Base-by-base conservation (phyloP, 2,888 invertebrate genomes). In the Pharmacophagus antenor region DNA sequence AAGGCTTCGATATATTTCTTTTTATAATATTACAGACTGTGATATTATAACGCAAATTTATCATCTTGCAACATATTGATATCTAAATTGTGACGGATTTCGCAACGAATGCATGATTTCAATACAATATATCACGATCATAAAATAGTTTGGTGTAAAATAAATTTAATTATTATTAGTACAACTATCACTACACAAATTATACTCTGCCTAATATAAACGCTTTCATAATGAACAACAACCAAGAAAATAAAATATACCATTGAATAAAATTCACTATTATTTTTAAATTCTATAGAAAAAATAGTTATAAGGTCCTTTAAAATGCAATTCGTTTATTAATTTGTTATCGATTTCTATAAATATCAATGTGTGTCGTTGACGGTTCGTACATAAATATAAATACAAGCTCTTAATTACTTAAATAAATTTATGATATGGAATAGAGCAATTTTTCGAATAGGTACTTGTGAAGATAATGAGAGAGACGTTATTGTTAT, bases 351-450 rank as follows among this genome's bases (percentile, higher is more conserved):
- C 69, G 69, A 76, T 67, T 68, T 73, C 69, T 76, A 71, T 68
- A 70, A 68, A 70, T 77, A 74, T 79, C 75, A 73, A 67, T 58
- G 65, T 65, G 74, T 71, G 72, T 67, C 71, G 67, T 70, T 74
- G 75, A 75, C 58, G 64, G 71, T 66, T 60, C 64, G 62, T 68
- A 72, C 68, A 72, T 72, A 71, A 74, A 73, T 69, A 83, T 83
- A 79, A 56, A 74, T 84, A 84, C 80, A 86, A 77, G 80, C 76
- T 77, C 76, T 80, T 85, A 85, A 71, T 76, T 85, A 84, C 63
- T 80, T 76, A 59, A 63, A 61, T 67, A 62, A 74, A 70, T 70
- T 72, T 77, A 84, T 88, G 88, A 88, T 89, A 89, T 89, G 88
- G 77, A 76, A 70, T 78, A 67, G 68, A 83, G 77, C 74, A 67